Base-by-base conservation (phyloP, 2,113 vertebrate species). In the Setophaga petechia region DNA sequence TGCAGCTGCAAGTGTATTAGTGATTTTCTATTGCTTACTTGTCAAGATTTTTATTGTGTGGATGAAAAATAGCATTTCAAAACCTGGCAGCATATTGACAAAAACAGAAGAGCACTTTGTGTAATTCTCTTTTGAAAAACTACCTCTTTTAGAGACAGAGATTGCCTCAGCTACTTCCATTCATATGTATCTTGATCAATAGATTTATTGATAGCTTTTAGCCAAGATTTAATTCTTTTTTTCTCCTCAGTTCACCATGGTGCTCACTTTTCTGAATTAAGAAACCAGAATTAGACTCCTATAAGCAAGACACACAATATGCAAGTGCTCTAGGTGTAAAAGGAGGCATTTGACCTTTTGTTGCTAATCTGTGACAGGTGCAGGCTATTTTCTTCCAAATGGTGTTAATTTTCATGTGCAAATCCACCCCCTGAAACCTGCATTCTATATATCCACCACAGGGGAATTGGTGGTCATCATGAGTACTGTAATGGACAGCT, bases 41-140 rank as follows among this genome's bases (percentile, higher is more conserved):
- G 96, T 97, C 94, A 95, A 96, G 96, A 96, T 97, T 98, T 98
- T 97, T 98, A 96, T 98, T 97, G 92, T 98, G 96, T 96, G 76
- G 80, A 95, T 97, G 95, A 97, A 97, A 97, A 98, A 97, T 97
- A 96, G 94, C 95, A 96, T 98, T 97, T 98, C 95, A 97, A 98
- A 98, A 98, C 96, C 98, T 98, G 97, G 97, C 97, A 97, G 97
- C 92, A 94, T 98, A 98, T 98, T 98, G 98, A 98, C 97, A 98
- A 98, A 98, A 97, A 96, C 97, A 97, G 93, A 97, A 84, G 95
- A 97, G 95, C 97, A 98, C 97, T 99, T 98, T 98, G 95, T 97
- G 92, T 98, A 98, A 98, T 98, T 99, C 97, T 97, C 95, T 94
- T 97, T 98, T 98, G 97, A 98, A 98, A 99, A 98, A 97, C 94